Evolutionary conservation across 2,113 vertebrate genomes (phyloP).

Genomic region (Fulica atra): DNA sequence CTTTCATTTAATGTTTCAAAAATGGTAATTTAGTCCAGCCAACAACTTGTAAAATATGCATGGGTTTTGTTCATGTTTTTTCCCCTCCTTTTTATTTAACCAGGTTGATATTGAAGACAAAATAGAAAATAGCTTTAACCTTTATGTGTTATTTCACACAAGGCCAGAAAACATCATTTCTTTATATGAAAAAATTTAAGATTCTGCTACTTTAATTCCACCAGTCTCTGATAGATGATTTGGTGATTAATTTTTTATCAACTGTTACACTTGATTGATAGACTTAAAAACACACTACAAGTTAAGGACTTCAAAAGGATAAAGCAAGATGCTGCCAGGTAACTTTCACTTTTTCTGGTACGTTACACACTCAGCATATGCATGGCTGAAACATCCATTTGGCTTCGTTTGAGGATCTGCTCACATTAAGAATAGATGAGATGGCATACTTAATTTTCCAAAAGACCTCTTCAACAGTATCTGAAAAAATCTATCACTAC

Average conservation of each 20-base stretch:
- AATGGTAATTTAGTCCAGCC: not conserved
- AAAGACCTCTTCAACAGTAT: not conserved
- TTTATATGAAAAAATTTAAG: not conserved
- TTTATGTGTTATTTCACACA: not conserved
- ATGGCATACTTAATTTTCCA: constrained; percentile 26
- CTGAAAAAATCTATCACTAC: constrained; percentile 13
- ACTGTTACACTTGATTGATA: not conserved
- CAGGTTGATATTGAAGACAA: not conserved
- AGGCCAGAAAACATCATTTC: not conserved
- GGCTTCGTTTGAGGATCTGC: not conserved
- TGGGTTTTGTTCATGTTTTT: not conserved
- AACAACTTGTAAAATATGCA: not conserved
- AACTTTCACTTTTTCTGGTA: constrained; percentile 40
- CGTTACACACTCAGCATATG: not conserved
- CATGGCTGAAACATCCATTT: constrained; percentile 49
- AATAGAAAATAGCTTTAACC: not conserved
- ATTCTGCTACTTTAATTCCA: not conserved
- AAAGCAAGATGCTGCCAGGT: constrained; percentile 7
- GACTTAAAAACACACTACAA: not conserved
- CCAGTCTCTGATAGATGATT: not conserved
- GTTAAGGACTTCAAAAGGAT: constrained; percentile 6
- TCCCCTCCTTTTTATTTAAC: not conserved
- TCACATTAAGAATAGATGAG: constrained; percentile 58
- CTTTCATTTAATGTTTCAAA: not conserved
- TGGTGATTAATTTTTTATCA: constrained; percentile 15